Base-by-base conservation (phyloP, 2,888 invertebrate species). In the Drosophila pegasa region DNA sequence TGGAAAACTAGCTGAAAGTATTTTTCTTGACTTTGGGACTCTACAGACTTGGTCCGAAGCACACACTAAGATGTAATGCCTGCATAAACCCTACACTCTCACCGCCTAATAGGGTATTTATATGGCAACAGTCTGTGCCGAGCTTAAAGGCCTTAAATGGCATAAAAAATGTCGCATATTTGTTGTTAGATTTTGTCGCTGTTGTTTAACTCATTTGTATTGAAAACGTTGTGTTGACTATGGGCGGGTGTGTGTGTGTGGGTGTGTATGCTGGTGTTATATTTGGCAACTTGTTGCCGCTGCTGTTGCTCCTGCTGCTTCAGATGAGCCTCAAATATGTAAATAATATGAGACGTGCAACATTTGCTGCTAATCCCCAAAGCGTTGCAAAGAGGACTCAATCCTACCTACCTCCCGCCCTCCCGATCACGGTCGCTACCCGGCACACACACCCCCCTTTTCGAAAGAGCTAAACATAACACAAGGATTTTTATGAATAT, bases 291-390 rank as follows among this genome's bases (percentile, higher is more conserved):
- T 75, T 72, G 78, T 75, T 75, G 75, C 78, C 62, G 50, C 50
- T 58, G 47, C 43, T 57, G 60, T 74, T 75, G 77, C 75, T 63
- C 41, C 51, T 56, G 50, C 51, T 59, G 62, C 47, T 58, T 37
- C 43, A 37, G 73, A 72, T 75, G 67, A 67, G 72, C 68, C 72
- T 43, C 62, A 75, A 77, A 75, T 75, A 75, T 75, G 78, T 77
- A 75, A 75, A 75, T 75, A 72, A 75, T 72, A 63, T 73, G 68
- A 77, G 67, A 77, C 75, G 75, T 75, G 75, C 75, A 75, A 75
- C 78, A 77, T 75, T 75, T 75, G 78, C 73, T 72, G 78, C 63
- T 77, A 75, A 75, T 75, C 75, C 74, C 73, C 58, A 54, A 55
- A 61, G 71, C 73, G 52, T 37, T 31, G 29, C 45, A 27, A 45